Percentiles rank a stretch among this genome's conserved stretches.
These are phyloP conservation scores for Dipodomys stephensi DNA, from an alignment of 2,113 vertebrate species.

Conservation along the genomic window DNA sequence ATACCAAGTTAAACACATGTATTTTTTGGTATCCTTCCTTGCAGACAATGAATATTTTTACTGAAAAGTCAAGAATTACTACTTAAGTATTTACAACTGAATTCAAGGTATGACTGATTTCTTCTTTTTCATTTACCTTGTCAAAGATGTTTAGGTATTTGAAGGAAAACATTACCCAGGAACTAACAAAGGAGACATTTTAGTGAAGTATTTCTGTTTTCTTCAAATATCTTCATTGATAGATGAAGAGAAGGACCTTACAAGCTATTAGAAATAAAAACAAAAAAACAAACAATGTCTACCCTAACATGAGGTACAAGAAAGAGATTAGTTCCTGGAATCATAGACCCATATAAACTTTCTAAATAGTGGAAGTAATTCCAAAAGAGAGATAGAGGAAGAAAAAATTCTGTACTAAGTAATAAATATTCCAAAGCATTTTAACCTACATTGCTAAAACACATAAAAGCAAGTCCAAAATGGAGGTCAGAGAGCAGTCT, in stretches of 20 bases:
- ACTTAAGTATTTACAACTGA: conserved; percentile 31
- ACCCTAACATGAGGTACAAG: neutral
- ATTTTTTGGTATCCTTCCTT: neutral
- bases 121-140: conserved; percentile 3
- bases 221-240: conserved; percentile 19
- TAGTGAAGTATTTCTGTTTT: neutral
- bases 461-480: conserved; percentile 32
- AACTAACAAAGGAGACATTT: neutral
- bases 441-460: conserved; percentile 37
- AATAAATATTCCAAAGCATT: conserved; percentile 13
- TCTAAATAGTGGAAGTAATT: conserved; percentile 31
- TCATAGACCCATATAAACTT: neutral
- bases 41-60: conserved; percentile 31
- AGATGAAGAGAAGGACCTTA: neutral
- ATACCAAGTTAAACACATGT: neutral
- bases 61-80: neutral
- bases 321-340: neutral
- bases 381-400: neutral
- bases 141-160: neutral
- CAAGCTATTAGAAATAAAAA: neutral
- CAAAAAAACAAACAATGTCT: neutral
- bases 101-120: neutral
- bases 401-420: neutral
- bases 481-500: neutral
- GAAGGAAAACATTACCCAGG: neutral